These are phyloP conservation scores for Coecobrya sp. DNA, from an alignment of 2,888 invertebrate species.

Conservation along the genomic window DNA sequence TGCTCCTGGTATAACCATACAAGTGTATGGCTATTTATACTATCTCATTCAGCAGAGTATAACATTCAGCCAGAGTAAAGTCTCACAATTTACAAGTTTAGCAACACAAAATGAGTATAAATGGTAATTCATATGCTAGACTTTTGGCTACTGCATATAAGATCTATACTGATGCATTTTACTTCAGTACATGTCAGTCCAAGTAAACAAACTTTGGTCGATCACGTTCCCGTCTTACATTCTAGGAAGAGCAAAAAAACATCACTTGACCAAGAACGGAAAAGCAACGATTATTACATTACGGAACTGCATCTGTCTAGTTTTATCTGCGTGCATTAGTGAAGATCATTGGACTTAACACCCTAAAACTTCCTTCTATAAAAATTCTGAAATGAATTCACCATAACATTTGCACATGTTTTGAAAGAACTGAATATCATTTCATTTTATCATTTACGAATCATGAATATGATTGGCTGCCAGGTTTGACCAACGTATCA, in stretches of 20 bases:
- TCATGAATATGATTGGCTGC: neutral
- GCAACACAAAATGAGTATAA: neutral
- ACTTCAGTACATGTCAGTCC: neutral
- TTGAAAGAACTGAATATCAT: too few species aligned
- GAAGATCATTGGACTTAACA: constrained; percentile 22
- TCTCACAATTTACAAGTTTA: constrained; percentile 25
- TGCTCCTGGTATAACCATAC: neutral
- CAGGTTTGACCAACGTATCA: neutral
- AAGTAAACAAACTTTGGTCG: constrained; percentile 1
- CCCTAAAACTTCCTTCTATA: neutral
- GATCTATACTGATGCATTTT: too few species aligned
- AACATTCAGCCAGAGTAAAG: neutral
- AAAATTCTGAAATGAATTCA: too few species aligned
- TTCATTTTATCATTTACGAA: neutral
- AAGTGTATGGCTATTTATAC: neutral
- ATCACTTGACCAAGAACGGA: neutral
- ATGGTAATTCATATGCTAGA: neutral
- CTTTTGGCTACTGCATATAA: neutral
- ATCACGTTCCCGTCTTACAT: constrained; percentile 16
- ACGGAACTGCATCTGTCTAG: neutral
- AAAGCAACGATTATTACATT: constrained; percentile 9
- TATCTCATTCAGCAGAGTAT: too few species aligned
- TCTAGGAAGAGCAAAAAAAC: neutral
- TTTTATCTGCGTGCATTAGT: neutral
- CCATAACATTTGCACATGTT: too few species aligned